These are phyloP conservation scores for Caenorhabditis macrosperma DNA, from an alignment of 2,888 invertebrate species.

Conservation along the genomic window DNA sequence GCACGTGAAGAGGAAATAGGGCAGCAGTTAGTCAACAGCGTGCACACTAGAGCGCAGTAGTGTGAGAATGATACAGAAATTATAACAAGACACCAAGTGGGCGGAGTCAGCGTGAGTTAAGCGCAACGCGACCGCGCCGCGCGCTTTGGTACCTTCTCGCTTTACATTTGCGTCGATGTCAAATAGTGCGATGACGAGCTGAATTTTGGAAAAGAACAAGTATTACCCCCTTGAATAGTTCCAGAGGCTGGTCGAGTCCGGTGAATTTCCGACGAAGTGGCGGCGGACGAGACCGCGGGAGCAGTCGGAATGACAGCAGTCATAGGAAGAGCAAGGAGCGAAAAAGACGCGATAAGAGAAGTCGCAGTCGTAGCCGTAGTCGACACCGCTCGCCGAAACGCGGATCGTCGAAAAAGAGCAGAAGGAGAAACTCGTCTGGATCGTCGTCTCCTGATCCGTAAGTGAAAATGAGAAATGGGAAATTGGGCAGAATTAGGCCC, in stretches of 20 bases:
- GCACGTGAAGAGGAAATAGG: not conserved
- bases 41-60: no score
- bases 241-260: slow-evolving; percentile 28
- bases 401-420: slow-evolving; percentile 41
- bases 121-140: not conserved
- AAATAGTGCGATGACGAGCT: no score
- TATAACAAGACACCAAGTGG: not conserved
- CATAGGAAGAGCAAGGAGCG: slow-evolving; percentile 47
- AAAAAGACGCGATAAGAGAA: slow-evolving; percentile 33
- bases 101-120: not conserved
- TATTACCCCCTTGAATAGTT: slow-evolving; percentile 2
- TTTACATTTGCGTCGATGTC: no score
- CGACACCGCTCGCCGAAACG: slow-evolving; percentile 50
- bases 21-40: no score
- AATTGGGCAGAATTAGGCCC: no score
- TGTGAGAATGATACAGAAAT: not conserved
- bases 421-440: slow-evolving; percentile 39
- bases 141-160: not conserved
- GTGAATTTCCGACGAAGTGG: not conserved
- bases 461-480: slow-evolving; percentile 11
- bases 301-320: slow-evolving; percentile 27
- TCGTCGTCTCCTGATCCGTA: slow-evolving; percentile 51
- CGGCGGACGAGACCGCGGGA: slow-evolving; percentile 5
- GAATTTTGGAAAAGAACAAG: no score
- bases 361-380: slow-evolving; percentile 43